Evolutionary conservation across 2,888 invertebrate genomes (phyloP), one percentile per base, ranked within the genome.

Genomic region (Ditylenchus weischeri): DNA sequence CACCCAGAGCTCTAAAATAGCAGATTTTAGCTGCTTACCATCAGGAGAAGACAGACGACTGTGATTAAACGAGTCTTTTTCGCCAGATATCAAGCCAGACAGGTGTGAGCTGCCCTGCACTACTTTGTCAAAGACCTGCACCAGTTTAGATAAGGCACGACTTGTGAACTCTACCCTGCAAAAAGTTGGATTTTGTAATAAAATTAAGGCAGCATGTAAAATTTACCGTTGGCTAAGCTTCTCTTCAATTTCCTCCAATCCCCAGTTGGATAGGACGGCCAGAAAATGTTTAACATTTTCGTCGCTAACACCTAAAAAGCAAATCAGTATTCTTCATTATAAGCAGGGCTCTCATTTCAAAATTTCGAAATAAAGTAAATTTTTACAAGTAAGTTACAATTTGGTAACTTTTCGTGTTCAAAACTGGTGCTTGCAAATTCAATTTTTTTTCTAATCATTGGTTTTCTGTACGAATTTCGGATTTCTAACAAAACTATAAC

Each of bases 41-140:
- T 54, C 54, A 21, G 54, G 54, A 29, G 54, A 54, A 54, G 54
- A 54, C 21, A 54, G 13, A 11, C 54, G 54, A 29, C 54, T 54
- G n/a, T 21, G 54, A 18, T 54, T 59, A 36, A 38, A 59, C 4
- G 43, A 35, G 13, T 43, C 59, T n/a, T 59, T 64, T 29, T 68
- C 62, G 18, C 60, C 65, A 50, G 11, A 90, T 86, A 93, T 93
- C 82, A 93, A 93, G 86, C 10, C 49, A 1, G 38, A 29, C 15
- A 58, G 19, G 35, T 57, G 64, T 57, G 57, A 35, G 29, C 94
- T 94, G 78, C 94, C 88, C 85, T 95, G 94, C 86, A 92, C 91
- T 65, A 96, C 87, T 64, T 94, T 88, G 85, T 96, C 96, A 84
- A 94, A 95, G 0, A 93, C 93, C 85, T 94, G 93, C 64, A 96